Evolutionary conservation across 2,113 vertebrate species (phyloP).

Genomic region (Onychostruthus taczanowskii): DNA sequence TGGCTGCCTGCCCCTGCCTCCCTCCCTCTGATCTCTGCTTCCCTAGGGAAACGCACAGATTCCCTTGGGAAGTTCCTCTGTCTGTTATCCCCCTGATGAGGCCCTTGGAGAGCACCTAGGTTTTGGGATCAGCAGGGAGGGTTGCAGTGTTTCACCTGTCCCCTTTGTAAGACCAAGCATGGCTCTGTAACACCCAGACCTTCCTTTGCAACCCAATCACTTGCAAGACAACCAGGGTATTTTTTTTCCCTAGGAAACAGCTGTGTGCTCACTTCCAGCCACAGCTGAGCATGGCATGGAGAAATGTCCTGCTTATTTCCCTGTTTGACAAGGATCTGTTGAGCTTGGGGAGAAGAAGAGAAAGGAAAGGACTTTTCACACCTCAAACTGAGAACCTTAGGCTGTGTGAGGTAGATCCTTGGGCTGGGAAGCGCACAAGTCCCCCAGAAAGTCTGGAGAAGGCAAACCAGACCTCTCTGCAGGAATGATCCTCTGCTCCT

Average conservation of each 20-base stretch:
- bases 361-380: neutral
- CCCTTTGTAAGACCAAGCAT: too few relatives aligned
- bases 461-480: neutral
- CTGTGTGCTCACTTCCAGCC: neutral
- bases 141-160: neutral
- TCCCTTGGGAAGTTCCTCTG: slow-evolving; percentile 10
- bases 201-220: neutral
- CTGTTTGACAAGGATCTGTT: neutral
- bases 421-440: fast-evolving
- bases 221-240: neutral
- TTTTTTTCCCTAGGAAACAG: neutral
- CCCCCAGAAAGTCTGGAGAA: neutral
- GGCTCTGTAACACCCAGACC: neutral
- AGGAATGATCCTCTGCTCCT: neutral
- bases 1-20: neutral
- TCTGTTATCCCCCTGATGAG: neutral
- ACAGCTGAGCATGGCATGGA: neutral
- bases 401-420: neutral
- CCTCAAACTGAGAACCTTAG: neutral
- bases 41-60: slow-evolving; percentile 19
- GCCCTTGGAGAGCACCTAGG: neutral
- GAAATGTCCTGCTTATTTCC: neutral
- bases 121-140: neutral
- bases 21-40: neutral
- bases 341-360: neutral